Evolutionary conservation across 2,797 vertebrate species (phyloP), one percentile per base, ranked within the genome.

Genomic region (Sus cebifrons): DNA sequence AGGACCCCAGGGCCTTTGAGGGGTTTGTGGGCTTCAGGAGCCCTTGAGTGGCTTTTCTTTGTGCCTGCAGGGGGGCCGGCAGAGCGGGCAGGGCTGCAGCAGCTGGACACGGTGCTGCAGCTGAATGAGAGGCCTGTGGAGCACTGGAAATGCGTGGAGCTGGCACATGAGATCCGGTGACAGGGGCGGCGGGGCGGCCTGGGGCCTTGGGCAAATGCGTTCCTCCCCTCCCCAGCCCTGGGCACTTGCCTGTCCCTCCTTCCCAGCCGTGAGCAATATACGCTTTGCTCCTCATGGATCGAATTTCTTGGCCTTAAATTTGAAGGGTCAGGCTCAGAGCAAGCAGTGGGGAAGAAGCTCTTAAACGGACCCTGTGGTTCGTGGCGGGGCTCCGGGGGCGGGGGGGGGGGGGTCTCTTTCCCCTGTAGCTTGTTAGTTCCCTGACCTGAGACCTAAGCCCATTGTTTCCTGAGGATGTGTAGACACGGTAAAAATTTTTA

Each of bases 61-160:
- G 85, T 96, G 17, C 2, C 1, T 29, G 18, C 96, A 99, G 99
- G 99, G 77, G 99, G 99, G 92, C 99, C 99, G 5, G 99, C 99
- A 1, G 99, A 99, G 97, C 98, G 98, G 98, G 99, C 99, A 2
- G 99, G 99, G 52, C 98, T 99, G 91, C 99, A 99, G 98, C 99
- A 99, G 73, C 98, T 99, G 9, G 99, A 99, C 98, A 99, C 99
- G 0, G 98, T 99, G 93, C 98, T 99, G 95, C 99, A 99, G 98
- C 98, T 99, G 82, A 99, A 99, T 0, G 99, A 99, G 98, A 99
- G 99, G 96, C 99, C 99, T 0, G 99, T 99, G 98, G 99, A 99
- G 93, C 99, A 99, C 97, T 99, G 99, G 99, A 99, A 99, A 97
- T 99, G 99, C 49, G 99, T 99, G 92, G 99, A 99, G 96, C 98